Conservation (phyloP, 2,888 invertebrate species). For the Drosophila fulvimacula region DNA sequence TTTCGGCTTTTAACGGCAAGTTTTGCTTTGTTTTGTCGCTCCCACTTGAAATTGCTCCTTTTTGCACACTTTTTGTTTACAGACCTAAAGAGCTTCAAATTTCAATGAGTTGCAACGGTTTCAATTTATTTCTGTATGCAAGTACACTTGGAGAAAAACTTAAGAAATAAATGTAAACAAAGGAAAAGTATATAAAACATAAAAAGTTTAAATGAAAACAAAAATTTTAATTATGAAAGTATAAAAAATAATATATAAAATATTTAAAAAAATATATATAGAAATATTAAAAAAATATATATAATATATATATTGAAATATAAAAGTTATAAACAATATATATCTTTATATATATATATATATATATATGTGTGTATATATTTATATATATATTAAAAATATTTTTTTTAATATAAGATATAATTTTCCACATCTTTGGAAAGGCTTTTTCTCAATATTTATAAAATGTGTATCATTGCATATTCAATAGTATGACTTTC, state of each 20-base stretch:
- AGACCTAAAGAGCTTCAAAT: slow-evolving; percentile 35
- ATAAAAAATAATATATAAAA: background rate
- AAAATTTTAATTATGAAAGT: background rate
- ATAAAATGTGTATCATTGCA: too few species aligned
- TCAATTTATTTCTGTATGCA: slow-evolving; percentile 10
- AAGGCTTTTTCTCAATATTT: too few species aligned
- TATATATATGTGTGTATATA: too few species aligned
- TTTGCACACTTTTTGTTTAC: background rate
- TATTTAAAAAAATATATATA: background rate
- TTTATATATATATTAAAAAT: too few species aligned
- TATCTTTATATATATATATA: too few species aligned
- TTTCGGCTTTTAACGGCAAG: slow-evolving; percentile 27
- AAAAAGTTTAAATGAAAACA: background rate
- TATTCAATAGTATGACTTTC: background rate
- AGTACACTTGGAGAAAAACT: background rate
- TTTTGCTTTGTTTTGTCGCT: slow-evolving; percentile 4
- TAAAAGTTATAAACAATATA: too few species aligned
- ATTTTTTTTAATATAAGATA: too few species aligned
- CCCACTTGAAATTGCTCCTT: background rate
- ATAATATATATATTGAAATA: background rate
- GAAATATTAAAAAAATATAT: background rate
- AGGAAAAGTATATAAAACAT: background rate
- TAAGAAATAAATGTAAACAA: too few species aligned
- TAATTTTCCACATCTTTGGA: too few species aligned
- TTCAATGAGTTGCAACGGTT: slow-evolving; percentile 55